These are phyloP conservation scores for Syngnathus scovelli DNA, from an alignment of 2,113 vertebrate genomes.

Conservation along the genomic window DNA sequence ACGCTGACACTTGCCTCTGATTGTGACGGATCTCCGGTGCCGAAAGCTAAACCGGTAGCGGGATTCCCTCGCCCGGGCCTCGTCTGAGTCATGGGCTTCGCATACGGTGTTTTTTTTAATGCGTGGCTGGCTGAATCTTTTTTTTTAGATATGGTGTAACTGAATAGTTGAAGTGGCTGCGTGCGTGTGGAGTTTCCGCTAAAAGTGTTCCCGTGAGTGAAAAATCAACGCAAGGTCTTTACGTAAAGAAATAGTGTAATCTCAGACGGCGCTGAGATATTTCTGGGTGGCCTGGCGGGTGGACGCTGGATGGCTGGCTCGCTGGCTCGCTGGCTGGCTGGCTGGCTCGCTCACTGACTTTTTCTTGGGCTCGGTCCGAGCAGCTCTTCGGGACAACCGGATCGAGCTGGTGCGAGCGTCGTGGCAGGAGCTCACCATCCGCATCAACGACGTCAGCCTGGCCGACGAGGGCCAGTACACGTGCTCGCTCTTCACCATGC, in stretches of 20 bases:
- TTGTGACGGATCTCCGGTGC: conserved; percentile 68
- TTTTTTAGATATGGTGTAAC: not conserved
- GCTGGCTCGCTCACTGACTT: not conserved
- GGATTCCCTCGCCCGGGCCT: conserved; percentile 34
- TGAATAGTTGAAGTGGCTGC: not conserved
- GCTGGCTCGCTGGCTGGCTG: too few relatives aligned
- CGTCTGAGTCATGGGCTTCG: conserved; percentile 60
- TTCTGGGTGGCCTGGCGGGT: not conserved
- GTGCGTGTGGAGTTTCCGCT: too few relatives aligned
- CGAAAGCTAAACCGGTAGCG: conserved; percentile 20
- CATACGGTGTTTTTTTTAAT: conserved; percentile 37
- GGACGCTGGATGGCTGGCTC: too few relatives aligned
- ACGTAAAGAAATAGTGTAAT: conserved; percentile 33
- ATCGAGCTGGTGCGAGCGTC: conserved; percentile 92
- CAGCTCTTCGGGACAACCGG: conserved; percentile 92
- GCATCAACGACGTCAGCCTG: conserved; percentile 86
- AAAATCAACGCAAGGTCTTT: not conserved
- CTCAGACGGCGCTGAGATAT: conserved; percentile 11
- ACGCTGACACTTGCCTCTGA: conserved; percentile 63
- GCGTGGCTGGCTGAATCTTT: conserved; percentile 13
- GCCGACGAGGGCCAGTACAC: conserved; percentile 96
- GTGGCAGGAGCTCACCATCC: conserved; percentile 93
- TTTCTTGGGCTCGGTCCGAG: not conserved
- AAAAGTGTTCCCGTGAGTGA: conserved; percentile 21
- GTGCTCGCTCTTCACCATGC: conserved; percentile 98